phyloP scores from a whole-genome alignment of 2,797 vertebrate genomes.

The Gallinago stenura region DNA sequence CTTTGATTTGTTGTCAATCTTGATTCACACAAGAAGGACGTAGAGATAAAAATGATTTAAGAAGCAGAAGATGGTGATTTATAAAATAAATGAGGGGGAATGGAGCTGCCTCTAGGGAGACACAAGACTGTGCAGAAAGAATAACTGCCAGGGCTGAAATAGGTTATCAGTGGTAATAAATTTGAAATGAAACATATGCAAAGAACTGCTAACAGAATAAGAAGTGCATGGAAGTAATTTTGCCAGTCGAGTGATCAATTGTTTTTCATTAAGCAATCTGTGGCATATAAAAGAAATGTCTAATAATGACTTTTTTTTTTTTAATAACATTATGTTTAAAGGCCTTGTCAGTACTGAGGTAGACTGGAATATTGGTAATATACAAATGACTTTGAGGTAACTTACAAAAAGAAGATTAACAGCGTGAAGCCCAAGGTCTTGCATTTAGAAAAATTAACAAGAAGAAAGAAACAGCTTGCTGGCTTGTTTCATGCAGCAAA shows the following conservation, averaged over 20 bases:
- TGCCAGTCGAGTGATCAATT: background rate
- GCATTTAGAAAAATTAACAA: background rate
- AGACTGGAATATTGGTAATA: background rate
- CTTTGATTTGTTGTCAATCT: background rate
- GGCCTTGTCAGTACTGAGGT: background rate
- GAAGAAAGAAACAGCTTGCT: background rate
- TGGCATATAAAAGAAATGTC: background rate
- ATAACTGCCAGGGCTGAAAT: background rate
- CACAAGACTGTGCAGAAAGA: background rate
- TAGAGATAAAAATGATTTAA: conserved; percentile 6
- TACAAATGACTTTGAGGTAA: background rate
- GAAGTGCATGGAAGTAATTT: background rate
- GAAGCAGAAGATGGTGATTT: background rate
- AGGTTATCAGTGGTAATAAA: conserved; percentile 15
- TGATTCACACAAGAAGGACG: background rate
- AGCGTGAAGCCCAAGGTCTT: background rate
- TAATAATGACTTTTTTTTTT: background rate
- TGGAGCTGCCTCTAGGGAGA: background rate
- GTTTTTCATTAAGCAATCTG: background rate
- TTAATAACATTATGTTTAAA: background rate
- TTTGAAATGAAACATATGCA: conserved; percentile 16
- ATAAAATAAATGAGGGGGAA: conserved; percentile 22
- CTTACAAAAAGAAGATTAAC: background rate
- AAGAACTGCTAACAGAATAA: background rate
- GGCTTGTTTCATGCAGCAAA: background rate